Evolutionary conservation across 2,888 invertebrate genomes (phyloP), one percentile per base, ranked within the genome.

Genomic region (Nomada goodeniana): DNA sequence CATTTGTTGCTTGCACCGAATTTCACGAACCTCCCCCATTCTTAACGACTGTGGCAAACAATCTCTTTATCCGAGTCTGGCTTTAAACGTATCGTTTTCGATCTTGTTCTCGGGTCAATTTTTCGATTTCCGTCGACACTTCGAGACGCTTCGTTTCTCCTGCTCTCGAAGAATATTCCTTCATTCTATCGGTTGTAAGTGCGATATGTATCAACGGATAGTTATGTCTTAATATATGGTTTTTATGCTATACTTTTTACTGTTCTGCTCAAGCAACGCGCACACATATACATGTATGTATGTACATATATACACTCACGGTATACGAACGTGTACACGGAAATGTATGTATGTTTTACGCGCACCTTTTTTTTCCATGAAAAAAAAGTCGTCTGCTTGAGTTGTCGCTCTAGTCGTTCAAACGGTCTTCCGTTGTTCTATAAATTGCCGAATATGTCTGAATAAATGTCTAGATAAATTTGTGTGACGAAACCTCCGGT

Each of bases 131-230:
- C 72, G 61, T 67, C 75, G 61, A 74, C 75, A 68, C 47, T 64
- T 75, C n/a, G 36, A 29, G 60, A 55, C 20, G 36, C 36, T 15
- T n/a, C 65, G 26, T 59, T 65, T 61, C 60, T n/a, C 52, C n/a
- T 23, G 64, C 59, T 42, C 55, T 15, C 59, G 15, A 68, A 67
- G 61, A 55, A 44, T 60, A n/a, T 23, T 44, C 36, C 64, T 55
- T 72, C 59, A 53, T 18, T 65, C 61, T 67, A 79, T 64, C 77
- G 77, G 63, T 78, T 82, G 60, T 78, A 85, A 86, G 74, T 88
- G 88, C 91, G 91, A 91, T 91, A 91, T 91, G 91, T 91, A 89
- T 87, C 90, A 90, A 91, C 89, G 87, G 87, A 90, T 91, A 88
- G 80, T 89, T 89, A 81, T 84, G 79, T 36, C 80, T 84, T 82